A percentile compares a stretch with the other conserved stretches of the same genome.
These are phyloP conservation scores for Priocnemis perturbator DNA, from an alignment of 2,888 invertebrate genomes.

Conservation along the genomic window DNA sequence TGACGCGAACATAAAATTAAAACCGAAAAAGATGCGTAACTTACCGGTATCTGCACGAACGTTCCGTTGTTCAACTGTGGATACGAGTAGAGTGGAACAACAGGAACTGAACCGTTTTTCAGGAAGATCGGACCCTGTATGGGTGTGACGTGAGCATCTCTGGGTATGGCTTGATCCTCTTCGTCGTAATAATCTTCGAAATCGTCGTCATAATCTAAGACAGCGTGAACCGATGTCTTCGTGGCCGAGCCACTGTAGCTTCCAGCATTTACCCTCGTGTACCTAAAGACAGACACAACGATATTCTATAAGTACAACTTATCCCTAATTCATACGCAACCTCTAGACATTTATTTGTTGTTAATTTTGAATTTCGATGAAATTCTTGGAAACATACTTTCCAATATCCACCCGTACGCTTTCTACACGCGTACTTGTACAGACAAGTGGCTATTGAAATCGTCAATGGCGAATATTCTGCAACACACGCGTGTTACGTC, in stretches of 20 bases:
- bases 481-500: background rate
- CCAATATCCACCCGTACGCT: background rate
- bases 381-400: no score
- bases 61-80: conserved; percentile 90
- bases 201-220: conserved; percentile 82
- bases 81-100: conserved; percentile 91
- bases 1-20: no score
- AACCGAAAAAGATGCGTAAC: conserved; percentile 68
- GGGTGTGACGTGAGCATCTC: conserved; percentile 84
- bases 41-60: conserved; percentile 93
- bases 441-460: no score
- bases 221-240: conserved; percentile 83
- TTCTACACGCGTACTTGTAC: conserved; percentile 12
- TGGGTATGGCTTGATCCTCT: conserved; percentile 66
- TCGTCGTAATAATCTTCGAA: conserved; percentile 81
- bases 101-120: conserved; percentile 90
- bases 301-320: background rate
- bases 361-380: no score
- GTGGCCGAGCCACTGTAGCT: conserved; percentile 64
- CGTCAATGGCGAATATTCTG: no score
- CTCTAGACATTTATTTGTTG: no score
- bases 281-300: conserved; percentile 51
- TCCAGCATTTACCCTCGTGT: conserved; percentile 70
- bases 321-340: background rate
- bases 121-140: conserved; percentile 92